Evolutionary conservation across 2,797 vertebrate genomes (phyloP), one percentile per base, ranked within the genome.

Genomic region (Aphelocoma californica): DNA sequence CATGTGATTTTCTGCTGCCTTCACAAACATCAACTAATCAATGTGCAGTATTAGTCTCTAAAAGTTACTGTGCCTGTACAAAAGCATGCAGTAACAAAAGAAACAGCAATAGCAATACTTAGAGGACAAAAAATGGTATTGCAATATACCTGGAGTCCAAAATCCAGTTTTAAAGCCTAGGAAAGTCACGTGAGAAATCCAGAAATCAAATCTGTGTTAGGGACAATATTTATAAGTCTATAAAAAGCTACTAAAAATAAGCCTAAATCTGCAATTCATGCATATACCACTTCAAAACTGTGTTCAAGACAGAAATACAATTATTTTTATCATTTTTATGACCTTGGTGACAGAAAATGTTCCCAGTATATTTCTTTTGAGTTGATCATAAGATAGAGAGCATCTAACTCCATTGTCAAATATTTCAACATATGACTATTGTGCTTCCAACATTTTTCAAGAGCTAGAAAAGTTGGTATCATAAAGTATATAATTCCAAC

Each of bases 1-100:
- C 92, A 53, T 7, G 72, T 74, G 81, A 94, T 81, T 67, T 93
- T 90, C 64, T 85, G n/a, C 67, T 82, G 72, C 47, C 50, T 83
- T 88, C 79, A 88, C 57, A 90, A 92, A 90, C 14, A 86, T 44
- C 38, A 90, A 15, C 25, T 23, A 58, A 95, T 57, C 81, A 75
- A 86, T 34, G 50, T 7, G 32, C 58, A 82, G 38, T 62, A 72
- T 40, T n/a, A 67, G 48, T 44, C n/a, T 58, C 58, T 54, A 25
- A 60, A 69, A 58, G 25, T 86, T 86, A 60, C 40, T 48, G 36
- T 65, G 40, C 31, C 40, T 31, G 4, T 65, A 61, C 4, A 86
- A 83, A 80, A 90, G 16, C 38, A 40, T 3, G 3, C 10, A 28
- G 38, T 31, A 67, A 58, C 21, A 93, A 90, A 67, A 17, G 9